Conservation (phyloP, 2,888 invertebrate species). For the Athripsodes cinereus region DNA sequence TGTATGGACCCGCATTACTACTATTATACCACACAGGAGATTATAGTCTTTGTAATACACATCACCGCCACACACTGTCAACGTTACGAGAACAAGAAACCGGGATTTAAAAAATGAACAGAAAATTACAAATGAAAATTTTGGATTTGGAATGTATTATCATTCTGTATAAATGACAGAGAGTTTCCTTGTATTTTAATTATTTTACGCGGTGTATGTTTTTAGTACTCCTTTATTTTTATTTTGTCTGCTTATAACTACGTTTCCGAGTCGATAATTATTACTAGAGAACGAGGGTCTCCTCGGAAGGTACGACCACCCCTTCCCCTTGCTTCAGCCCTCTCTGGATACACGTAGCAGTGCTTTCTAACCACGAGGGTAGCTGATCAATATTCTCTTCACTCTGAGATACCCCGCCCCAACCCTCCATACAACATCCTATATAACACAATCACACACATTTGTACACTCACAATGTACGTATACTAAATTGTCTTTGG, state of each 20-base stretch:
- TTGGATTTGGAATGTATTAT: too few relatives aligned
- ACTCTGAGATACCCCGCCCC: slow-evolving; percentile 10
- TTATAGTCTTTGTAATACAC: too few relatives aligned
- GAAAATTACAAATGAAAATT: too few relatives aligned
- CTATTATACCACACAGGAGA: too few relatives aligned
- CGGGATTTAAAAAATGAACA: too few relatives aligned
- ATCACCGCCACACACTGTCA: too few relatives aligned
- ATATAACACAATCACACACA: neutral
- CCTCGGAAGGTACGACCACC: slow-evolving; percentile 8
- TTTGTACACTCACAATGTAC: too few relatives aligned
- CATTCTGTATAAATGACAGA: too few relatives aligned
- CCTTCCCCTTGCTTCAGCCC: slow-evolving; percentile 6
- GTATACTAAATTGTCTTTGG: too few relatives aligned
- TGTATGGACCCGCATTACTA: too few relatives aligned
- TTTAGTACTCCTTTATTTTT: neutral
- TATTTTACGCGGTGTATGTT: too few relatives aligned
- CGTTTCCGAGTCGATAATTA: slow-evolving; percentile 18
- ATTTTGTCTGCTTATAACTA: slow-evolving; percentile 6
- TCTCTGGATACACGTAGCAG: slow-evolving; percentile 3
- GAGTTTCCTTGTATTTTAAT: too few relatives aligned
- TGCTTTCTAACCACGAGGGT: slow-evolving; percentile 3
- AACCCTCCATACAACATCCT: neutral
- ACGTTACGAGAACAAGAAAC: neutral
- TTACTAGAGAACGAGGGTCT: slow-evolving; percentile 11
- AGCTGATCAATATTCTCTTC: slow-evolving; percentile 18